Base-by-base conservation (phyloP, 1,140 invertebrate genomes). In the Aphaenogaster floridana region DNA sequence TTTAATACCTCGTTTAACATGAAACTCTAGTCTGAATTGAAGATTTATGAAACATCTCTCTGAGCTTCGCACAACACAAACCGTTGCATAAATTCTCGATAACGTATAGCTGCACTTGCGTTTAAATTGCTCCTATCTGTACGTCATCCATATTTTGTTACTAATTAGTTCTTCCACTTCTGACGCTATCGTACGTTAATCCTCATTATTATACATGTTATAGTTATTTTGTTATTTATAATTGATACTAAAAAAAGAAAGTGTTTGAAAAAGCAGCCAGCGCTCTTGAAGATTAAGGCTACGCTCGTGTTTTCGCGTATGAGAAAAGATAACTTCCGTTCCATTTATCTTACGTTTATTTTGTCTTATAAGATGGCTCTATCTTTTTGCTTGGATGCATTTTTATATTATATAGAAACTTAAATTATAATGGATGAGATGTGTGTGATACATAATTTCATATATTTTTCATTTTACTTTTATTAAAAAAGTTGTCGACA, bases 1-100 rank as follows among this genome's bases (percentile, higher is more conserved):
- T 74, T 83, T 59, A 74, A 83, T 59, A 74, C 28, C 52, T 59
- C 69, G 80, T 74, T 83, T 83, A 83, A 83, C 80, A 69, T 71
- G 68, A 83, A 74, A 74, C 42, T 59, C 68, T 61, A 34, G 54
- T 71, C 39, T 42, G 39, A 74, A 83, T 74, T 74, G 80, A 74
- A 83, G 68, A 83, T 83, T 83, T 59, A 74, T 83, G 80, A 83
- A 74, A 83, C 68, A 74, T 74, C 21, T 15, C 50, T 48, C 39
- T 59, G 36, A 42, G 34, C 63, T 42, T 17, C 63, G 79, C 2
- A 45, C 8, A 69, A 71, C 48, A 71, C 50, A 39, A 83, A 59
- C 17, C 39, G 52, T 39, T 39, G 52, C 68, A 83, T 83, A 83
- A 83, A 83, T 83, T 83, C 50, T 72, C 79, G 66, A 83, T 71